Base-by-base conservation (phyloP, 2,888 invertebrate genomes). In the Agrochola lota region DNA sequence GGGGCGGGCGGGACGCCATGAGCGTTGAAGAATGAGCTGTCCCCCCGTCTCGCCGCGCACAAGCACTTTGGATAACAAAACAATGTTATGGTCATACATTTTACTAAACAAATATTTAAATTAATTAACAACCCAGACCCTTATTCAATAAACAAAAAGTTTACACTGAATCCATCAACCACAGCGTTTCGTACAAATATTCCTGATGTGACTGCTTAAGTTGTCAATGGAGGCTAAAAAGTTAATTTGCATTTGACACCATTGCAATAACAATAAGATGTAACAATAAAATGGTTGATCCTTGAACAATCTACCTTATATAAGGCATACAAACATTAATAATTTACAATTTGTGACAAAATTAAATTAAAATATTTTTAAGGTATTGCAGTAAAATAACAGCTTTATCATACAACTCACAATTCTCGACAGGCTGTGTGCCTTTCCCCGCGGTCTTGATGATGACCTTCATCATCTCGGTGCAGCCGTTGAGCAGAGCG, bases 381-480 rank as follows among this genome's bases (percentile, higher is more conserved):
- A 68, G 9, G 23, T 49, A 20, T 30, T 52, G 6, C 4, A 35
- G 23, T 55, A 55, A n/a, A 69, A 69, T 35, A 35, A 57, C 35
- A 57, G 11, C n/a, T 35, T 57, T 40, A 57, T 74, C 59, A 55
- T 59, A 80, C 70, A 74, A 94, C 97, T 97, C 91, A 97, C 97
- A 97, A 90, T 97, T 97, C 84, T 97, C 97, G 78, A 97, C 96
- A 49, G 98, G 97, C 90, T 98, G 98, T 23, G 98, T 97, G 86
- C 96, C 96, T 87, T 98, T 97, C 72, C 97, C 95, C 8, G 98
- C 97, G 8, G 99, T 98, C 89, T 97, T 98, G 89, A 98, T 98
- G 91, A 99, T 98, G 67, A 98, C 96, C 85, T 98, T 98, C 91
- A 99, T 97, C 96, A 99, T 97, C 92, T 99, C 99, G 0, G 98